A percentile compares a stretch with the other conserved stretches of the same genome.
These are phyloP conservation scores for Hybognathus amarus DNA, from an alignment of 2,797 vertebrate genomes.

Conservation along the genomic window DNA sequence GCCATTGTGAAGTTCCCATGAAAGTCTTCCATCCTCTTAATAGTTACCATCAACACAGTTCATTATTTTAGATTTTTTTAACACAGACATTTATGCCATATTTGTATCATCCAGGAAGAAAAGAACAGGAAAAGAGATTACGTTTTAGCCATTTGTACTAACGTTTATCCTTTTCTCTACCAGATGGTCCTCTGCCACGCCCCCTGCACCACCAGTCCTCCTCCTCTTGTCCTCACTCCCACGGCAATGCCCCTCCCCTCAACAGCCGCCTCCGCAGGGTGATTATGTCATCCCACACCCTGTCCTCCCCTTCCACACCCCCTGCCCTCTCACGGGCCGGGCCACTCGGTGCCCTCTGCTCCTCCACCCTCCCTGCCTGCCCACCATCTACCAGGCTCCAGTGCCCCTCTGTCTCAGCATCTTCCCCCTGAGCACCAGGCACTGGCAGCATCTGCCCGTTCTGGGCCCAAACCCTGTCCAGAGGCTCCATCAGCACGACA, in stretches of 20 bases:
- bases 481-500: constrained; percentile 91
- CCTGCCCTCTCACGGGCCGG: constrained; percentile 87
- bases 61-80: not conserved
- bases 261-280: constrained; percentile 87
- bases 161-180: constrained; percentile 15
- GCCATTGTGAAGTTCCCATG: not conserved
- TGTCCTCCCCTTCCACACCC: constrained; percentile 92
- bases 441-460: constrained; percentile 87
- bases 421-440: constrained; percentile 90
- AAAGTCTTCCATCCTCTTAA: not conserved
- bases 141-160: not conserved
- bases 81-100: not conserved
- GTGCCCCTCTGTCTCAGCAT: constrained; percentile 89
- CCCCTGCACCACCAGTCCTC: constrained; percentile 94
- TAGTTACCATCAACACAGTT: not conserved
- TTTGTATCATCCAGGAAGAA: not conserved
- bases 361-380: constrained; percentile 78
- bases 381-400: constrained; percentile 86
- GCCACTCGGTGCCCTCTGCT: constrained; percentile 85
- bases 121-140: not conserved
- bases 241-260: constrained; percentile 90
- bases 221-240: constrained; percentile 92
- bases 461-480: constrained; percentile 86
- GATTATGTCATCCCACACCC: constrained; percentile 96
- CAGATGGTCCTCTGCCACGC: constrained; percentile 92